Evolutionary conservation across 1,140 invertebrate genomes (phyloP), one percentile per base, ranked within the genome.

Genomic region (Cotesia glomerata): DNA sequence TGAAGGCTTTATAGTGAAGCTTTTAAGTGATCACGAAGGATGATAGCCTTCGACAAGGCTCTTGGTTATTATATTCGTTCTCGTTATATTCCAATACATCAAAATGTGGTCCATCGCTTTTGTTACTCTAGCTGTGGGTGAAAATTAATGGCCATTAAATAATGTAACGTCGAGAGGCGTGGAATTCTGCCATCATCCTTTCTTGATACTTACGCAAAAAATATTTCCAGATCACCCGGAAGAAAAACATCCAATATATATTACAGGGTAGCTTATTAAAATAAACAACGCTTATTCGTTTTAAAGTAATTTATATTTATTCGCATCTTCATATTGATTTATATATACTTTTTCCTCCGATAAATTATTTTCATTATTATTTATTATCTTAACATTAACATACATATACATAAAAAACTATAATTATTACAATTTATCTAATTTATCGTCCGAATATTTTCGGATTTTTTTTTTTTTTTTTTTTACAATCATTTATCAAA

Each of bases 91-190:
- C 52, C n/a, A 56, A 18, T 18, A 16, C n/a, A 18, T 16, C n/a
- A 16, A 16, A 18, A 18, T 56, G 52, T 56, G 52, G 52, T 45
- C 39, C 52, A 18, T 14, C 4, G 18, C 52, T 56, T 18, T 18
- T 56, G 18, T 56, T 56, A 56, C 52, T 4, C 3, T 5, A 5
- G 52, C 3, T 11, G 8, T 45, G 7, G 39, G 39, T 45, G 39
- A 45, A 18, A 56, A 56, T 56, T 56, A 56, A 56, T 56, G 52
- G 52, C 18, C 52, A 56, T 56, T 56, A 56, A 56, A 14, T 56
- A 5, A n/a, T 7, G 13, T 18, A n/a, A 56, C 52, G 13, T 56
- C 13, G n/a, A 18, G 52, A 56, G 18, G 5, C 4, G 13, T 56
- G 18, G 13, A 56, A 56, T 56, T 56, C 4, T 56, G 18, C 3